Conservation (phyloP, 2,113 vertebrate species). For the Tragelaphus strepsiceros region DNA sequence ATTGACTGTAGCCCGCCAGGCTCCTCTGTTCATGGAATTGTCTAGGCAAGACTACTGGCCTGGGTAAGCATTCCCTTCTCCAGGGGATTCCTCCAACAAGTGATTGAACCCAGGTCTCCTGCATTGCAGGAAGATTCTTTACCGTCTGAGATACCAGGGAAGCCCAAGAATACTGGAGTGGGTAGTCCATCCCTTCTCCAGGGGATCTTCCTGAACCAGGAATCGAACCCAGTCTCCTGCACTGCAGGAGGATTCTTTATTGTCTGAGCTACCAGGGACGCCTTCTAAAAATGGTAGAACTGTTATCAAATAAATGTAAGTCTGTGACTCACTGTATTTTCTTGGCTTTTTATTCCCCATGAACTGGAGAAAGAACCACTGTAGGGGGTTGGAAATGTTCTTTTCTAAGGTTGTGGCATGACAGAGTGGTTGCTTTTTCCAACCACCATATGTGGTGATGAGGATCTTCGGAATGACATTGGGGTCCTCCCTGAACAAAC, state of each 20-base stretch:
- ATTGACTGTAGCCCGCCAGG: not conserved
- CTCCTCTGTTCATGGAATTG: not conserved
- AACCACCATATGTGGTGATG: slow-evolving; percentile 60
- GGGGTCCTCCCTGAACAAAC: slow-evolving; percentile 42
- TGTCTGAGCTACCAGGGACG: not conserved
- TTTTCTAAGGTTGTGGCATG: slow-evolving; percentile 32
- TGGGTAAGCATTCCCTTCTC: not conserved
- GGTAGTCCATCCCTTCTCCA: not conserved
- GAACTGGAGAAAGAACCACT: slow-evolving; percentile 21
- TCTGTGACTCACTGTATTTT: slow-evolving; percentile 12
- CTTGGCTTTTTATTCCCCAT: not conserved
- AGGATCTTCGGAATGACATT: slow-evolving; percentile 50
- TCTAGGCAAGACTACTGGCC: not conserved
- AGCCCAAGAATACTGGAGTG: not conserved
- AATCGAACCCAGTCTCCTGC: rapidly evolving
- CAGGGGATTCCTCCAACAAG: not conserved
- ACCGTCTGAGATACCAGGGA: not conserved
- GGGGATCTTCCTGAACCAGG: not conserved
- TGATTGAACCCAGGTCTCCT: not conserved
- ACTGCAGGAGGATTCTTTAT: not conserved
- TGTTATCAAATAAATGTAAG: not conserved
- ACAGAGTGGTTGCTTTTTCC: slow-evolving; percentile 57
- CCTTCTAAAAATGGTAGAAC: not conserved
- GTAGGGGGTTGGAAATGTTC: slow-evolving; percentile 22
- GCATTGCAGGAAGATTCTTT: not conserved